Conservation (phyloP, 2,888 invertebrate genomes). For the Aquatica leii region DNA sequence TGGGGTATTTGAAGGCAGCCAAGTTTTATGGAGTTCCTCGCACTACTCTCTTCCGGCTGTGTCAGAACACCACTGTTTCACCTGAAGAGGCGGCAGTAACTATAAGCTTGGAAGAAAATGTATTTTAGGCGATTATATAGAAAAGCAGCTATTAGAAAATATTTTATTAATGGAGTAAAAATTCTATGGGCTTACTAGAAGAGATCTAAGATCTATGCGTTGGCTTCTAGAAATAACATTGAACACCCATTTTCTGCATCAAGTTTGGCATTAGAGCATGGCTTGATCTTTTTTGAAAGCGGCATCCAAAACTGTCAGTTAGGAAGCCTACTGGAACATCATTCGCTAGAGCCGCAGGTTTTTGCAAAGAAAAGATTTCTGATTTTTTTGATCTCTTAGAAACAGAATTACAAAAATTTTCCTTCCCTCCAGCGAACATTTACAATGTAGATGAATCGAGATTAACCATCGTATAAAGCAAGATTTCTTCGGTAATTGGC, state of each 20-base stretch:
- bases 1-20: background rate
- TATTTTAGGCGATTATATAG: background rate
- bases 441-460: background rate
- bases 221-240: background rate
- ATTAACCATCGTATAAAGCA: no score
- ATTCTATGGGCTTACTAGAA: constrained; percentile 3
- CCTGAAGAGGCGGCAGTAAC: background rate
- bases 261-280: constrained; percentile 2
- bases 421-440: background rate
- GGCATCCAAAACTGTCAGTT: background rate
- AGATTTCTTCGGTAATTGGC: no score
- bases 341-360: background rate
- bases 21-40: background rate
- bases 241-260: background rate
- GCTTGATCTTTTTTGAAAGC: background rate
- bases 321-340: constrained; percentile 4
- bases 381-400: no score
- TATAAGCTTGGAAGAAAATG: background rate
- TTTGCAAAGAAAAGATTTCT: constrained; percentile 4
- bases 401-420: background rate
- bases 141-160: background rate
- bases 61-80: background rate
- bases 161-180: background rate
- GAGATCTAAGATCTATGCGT: background rate
- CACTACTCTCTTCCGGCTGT: background rate